Conservation (phyloP, 2,113 vertebrate genomes). For the Myrmecobius fasciatus region DNA sequence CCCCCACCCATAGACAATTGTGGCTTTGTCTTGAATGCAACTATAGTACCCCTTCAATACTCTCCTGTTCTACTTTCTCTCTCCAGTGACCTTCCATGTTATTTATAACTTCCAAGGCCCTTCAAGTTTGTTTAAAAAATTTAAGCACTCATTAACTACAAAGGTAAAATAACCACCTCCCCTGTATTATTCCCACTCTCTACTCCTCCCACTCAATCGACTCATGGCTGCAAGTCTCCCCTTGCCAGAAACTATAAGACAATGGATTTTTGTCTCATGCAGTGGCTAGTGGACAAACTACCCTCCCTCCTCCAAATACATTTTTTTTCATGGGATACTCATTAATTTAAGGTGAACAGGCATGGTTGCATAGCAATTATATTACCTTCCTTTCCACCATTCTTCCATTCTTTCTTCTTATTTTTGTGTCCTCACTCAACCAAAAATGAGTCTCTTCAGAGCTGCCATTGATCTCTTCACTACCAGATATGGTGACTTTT, state of each 20-base stretch:
- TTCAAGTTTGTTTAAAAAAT: neutral
- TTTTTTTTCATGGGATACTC: neutral
- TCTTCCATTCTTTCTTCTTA: neutral
- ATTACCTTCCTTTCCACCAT: neutral
- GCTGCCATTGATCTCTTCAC: neutral
- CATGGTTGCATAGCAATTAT: neutral
- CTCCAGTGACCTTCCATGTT: neutral
- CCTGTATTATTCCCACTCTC: neutral
- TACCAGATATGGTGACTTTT: neutral
- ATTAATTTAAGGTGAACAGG: neutral
- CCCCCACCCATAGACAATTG: neutral
- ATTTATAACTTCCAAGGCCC: neutral
- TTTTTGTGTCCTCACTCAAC: neutral
- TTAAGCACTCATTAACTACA: neutral
- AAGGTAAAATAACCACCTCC: neutral
- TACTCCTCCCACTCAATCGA: neutral
- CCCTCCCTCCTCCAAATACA: neutral
- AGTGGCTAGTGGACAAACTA: neutral
- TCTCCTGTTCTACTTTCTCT: neutral
- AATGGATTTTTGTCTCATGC: neutral
- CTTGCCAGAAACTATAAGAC: neutral
- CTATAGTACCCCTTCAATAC: neutral
- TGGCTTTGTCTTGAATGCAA: neutral
- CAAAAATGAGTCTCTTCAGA: neutral
- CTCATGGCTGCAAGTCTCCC: neutral